Base-by-base conservation (phyloP, 2,797 vertebrate genomes). In the Crenichthys baileyi region DNA sequence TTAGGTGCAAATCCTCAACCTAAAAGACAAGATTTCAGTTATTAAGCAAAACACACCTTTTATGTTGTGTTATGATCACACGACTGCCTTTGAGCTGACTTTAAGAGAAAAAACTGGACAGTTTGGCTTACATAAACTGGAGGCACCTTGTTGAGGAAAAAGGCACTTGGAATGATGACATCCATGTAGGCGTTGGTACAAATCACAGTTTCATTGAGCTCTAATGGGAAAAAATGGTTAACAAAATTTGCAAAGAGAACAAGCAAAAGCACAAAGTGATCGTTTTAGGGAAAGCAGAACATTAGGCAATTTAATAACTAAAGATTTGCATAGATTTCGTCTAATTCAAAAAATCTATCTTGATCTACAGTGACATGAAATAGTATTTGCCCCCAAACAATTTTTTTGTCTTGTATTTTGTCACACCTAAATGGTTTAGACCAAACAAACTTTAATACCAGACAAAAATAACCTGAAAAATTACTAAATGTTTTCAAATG, bases 171-270 rank as follows among this genome's bases (percentile, higher is more conserved):
- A 85, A 96, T 95, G 55, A 94, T 58, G 16, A 96, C 95, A 65
- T 95, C 93, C 93, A 96, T 96, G 39, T 93, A 94, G 85, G 96
- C 93, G 6, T 96, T 96, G 83, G 94, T 94, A 53, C 96, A 96
- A 74, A 95, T 88, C 50, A 96, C 94, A 0, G 95, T 96, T 89
- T 96, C 95, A 84, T 96, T 96, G 63, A 96, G 92, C 79, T 95
- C 96, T 96, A 63, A 56, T 31, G 29, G 63, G 81, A 80, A 86
- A 11, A 87, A 67, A 67, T 56, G 5, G 46, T 2, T 13, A 8
- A 6, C 20, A 79, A 76, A 76, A 74, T 12, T 50, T 46, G 53
- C 41, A n/a, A 68, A 29, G 22, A 20, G 15, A 44, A 22, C 1
- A 41, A 51, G 15, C 6, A 56, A 26, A 24, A 60, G 12, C 11